phyloP scores from a whole-genome alignment of 2,113 vertebrate species.

The Elephas maximus region DNA sequence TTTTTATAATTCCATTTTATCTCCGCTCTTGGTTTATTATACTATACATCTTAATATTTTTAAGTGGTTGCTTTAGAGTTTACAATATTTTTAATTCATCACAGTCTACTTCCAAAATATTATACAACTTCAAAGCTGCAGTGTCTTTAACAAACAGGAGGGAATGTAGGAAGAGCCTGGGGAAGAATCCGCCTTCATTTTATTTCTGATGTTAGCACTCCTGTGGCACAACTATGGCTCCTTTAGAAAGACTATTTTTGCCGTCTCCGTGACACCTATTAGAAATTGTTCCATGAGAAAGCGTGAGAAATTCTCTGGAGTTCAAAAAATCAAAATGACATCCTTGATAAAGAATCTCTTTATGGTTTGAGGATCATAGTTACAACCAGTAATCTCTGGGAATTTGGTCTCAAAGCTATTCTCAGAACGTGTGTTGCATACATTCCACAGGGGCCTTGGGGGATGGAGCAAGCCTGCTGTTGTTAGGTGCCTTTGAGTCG shows the following conservation, averaged over 20 bases:
- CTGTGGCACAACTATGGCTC: not conserved
- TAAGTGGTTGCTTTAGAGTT: not conserved
- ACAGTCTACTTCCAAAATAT: not conserved
- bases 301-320: conserved; percentile 49
- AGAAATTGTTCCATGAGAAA: not conserved
- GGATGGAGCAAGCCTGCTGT: not conserved
- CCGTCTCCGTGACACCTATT: not conserved
- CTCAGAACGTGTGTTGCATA: conserved; percentile 41
- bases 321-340: conserved; percentile 58
- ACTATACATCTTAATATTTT: not conserved
- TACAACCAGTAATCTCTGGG: conserved; percentile 68
- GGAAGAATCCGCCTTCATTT: not conserved
- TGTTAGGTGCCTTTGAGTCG: not conserved
- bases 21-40: not conserved
- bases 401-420: conserved; percentile 60
- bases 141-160: not conserved
- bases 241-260: not conserved
- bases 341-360: conserved; percentile 56
- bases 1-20: not conserved
- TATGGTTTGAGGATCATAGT: conserved; percentile 25
- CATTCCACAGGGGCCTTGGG: conserved; percentile 56
- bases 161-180: not conserved
- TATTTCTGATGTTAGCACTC: not conserved
- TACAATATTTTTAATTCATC: conserved; percentile 18
- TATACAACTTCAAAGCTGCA: not conserved